phyloP scores from a whole-genome alignment of 1,140 invertebrate species.

The Grapholita molesta region DNA sequence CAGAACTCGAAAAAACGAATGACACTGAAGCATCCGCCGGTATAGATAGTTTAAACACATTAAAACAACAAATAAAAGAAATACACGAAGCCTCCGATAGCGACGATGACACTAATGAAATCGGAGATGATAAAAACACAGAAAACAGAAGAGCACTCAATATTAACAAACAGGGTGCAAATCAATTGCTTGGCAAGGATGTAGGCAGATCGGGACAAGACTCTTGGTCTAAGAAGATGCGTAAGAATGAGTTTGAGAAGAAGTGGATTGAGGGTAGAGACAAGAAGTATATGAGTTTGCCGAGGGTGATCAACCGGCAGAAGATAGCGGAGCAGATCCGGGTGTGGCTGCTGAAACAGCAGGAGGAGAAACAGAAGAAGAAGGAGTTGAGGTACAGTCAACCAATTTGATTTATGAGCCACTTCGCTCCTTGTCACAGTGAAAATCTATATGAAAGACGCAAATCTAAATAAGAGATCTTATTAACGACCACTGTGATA shows the following conservation, averaged over 20 bases:
- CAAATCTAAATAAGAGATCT: too few relatives aligned
- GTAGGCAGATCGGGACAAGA: too few relatives aligned
- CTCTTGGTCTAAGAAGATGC: neutral
- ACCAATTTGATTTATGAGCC: too few relatives aligned
- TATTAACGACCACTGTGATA: too few relatives aligned
- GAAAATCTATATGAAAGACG: too few relatives aligned
- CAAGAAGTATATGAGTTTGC: neutral
- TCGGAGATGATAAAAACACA: neutral
- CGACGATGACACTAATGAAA: conserved; percentile 19
- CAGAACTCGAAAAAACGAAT: conserved; percentile 35
- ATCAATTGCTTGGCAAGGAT: too few relatives aligned
- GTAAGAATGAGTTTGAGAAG: neutral
- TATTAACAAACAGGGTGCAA: too few relatives aligned
- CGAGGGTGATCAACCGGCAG: neutral
- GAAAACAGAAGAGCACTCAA: neutral
- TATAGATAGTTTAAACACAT: conserved; percentile 35
- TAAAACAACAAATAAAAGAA: conserved; percentile 39
- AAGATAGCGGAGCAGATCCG: conserved; percentile 3
- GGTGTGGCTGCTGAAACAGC: conserved; percentile 13
- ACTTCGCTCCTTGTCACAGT: too few relatives aligned
- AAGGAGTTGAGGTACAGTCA: neutral
- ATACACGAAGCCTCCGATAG: conserved; percentile 22
- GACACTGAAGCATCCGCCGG: conserved; percentile 37
- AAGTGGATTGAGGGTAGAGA: neutral
- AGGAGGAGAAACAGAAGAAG: conserved; percentile 3